Conservation (phyloP, 2,113 vertebrate species). For the Cheirogaleus medius region DNA sequence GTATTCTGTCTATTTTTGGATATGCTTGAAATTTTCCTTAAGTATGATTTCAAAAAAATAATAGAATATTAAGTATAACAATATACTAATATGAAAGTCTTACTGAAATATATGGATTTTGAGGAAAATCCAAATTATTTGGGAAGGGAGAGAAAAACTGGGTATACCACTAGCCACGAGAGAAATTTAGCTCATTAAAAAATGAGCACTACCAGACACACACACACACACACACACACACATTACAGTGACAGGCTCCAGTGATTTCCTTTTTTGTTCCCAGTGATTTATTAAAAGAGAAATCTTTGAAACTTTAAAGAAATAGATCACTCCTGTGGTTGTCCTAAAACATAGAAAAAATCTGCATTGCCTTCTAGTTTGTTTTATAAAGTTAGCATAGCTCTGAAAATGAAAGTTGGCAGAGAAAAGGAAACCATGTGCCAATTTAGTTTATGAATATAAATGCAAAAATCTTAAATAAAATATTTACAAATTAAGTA, state of each 20-base stretch:
- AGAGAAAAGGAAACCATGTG: slow-evolving; percentile 1
- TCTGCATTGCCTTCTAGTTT: slow-evolving; percentile 7
- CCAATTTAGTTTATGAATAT: slow-evolving; percentile 37
- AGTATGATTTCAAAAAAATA: slow-evolving; percentile 11
- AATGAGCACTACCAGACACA: background rate
- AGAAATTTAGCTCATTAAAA: slow-evolving; percentile 29
- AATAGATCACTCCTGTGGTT: background rate
- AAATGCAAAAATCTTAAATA: slow-evolving; percentile 17
- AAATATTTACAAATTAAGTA: slow-evolving; percentile 11
- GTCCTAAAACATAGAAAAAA: slow-evolving; percentile 40
- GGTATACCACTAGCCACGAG: background rate
- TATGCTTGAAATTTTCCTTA: slow-evolving; percentile 27
- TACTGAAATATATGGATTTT: slow-evolving; percentile 29
- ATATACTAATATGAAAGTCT: slow-evolving; percentile 28
- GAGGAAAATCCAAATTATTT: slow-evolving; percentile 35
- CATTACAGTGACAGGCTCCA: background rate
- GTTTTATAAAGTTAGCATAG: slow-evolving; percentile 45
- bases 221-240: background rate
- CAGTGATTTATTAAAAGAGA: background rate
- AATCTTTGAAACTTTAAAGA: slow-evolving; percentile 19
- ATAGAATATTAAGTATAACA: slow-evolving; percentile 23
- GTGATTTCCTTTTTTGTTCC: background rate
- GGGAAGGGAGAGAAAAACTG: background rate
- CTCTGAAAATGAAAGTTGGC: slow-evolving; percentile 43
- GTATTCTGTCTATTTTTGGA: background rate